Percentiles rank a stretch among this genome's conserved stretches.
Conservation (phyloP, 2,888 invertebrate genomes). For the Apeira syringaria region DNA sequence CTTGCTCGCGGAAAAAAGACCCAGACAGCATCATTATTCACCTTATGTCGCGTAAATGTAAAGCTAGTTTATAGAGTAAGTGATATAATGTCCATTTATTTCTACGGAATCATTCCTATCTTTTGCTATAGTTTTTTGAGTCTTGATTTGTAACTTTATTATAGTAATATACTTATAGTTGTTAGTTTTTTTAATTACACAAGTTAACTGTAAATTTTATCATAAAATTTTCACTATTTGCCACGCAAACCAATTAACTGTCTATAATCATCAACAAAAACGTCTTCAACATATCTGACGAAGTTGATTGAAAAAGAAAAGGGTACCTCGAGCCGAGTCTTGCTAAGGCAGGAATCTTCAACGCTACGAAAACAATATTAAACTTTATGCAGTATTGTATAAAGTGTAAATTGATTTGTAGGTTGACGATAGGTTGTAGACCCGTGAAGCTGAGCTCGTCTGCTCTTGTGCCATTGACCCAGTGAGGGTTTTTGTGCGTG, state of each 20-base stretch:
- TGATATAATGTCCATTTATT: too few species aligned
- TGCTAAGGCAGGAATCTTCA: slow-evolving; percentile 13
- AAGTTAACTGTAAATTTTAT: slow-evolving; percentile 15
- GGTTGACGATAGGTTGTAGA: slow-evolving; percentile 4
- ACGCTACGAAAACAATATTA: slow-evolving; percentile 3
- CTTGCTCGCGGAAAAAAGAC: too few species aligned
- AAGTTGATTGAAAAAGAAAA: slow-evolving; percentile 36
- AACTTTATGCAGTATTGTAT: slow-evolving; percentile 8
- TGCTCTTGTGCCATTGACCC: slow-evolving; percentile 73
- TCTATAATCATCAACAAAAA: slow-evolving; percentile 26
- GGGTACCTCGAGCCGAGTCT: slow-evolving; percentile 18
- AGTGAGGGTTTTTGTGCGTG: slow-evolving; percentile 74
- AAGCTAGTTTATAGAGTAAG: too few species aligned
- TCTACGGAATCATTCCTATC: too few species aligned
- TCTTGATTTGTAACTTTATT: too few species aligned
- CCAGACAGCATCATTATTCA: too few species aligned
- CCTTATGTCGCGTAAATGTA: too few species aligned
- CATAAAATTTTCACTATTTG: slow-evolving; percentile 20
- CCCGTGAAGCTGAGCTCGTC: slow-evolving; percentile 37
- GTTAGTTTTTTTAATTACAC: slow-evolving; percentile 14
- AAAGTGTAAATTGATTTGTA: slow-evolving; percentile 10
- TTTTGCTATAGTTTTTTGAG: too few species aligned
- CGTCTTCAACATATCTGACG: slow-evolving; percentile 22
- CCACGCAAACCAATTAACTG: slow-evolving; percentile 23
- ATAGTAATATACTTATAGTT: not conserved